Evolutionary conservation across 1,140 invertebrate genomes (phyloP), one percentile per base, ranked within the genome.

Genomic region (Psilanteris sp.): DNA sequence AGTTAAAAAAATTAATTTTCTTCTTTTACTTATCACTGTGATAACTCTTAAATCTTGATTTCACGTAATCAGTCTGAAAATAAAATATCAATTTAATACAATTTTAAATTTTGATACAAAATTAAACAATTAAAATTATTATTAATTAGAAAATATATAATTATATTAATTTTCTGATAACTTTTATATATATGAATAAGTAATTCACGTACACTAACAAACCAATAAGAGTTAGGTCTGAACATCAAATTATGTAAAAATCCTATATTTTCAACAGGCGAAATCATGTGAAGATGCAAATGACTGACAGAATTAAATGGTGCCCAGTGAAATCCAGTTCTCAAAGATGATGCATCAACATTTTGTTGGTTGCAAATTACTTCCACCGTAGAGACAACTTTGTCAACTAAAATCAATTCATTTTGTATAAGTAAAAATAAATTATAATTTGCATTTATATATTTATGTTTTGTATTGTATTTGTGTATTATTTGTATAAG

Each of bases 301-400:
- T 98, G 96, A 39, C 88, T 84, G 0, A 98, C 91, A 4, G 92
- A 92, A 37, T 93, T 93, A 84, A 97, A 97, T 0, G 96, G 96
- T 11, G 96, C 96, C 93, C 95, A 95, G 81, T 98, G 96, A 84
- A 97, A 98, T 0, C 96, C 96, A 36, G 94, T 91, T 29, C 94
- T 90, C 2, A 89, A 89, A 78, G 93, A 91, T 2, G 86, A 79
- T 1, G 89, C 43, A 52, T 91, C 81, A 8, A 91, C 83, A 16
- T 85, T 87, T 59, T 91, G 85, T 16, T 91, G 87, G 37, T 84
- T 74, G 3, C 92, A 66, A 14, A 92, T 84, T 68, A 90, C 80
- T 81, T 92, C 87, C 1, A 90, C 90, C 20, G 90, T 89, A 5
- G 86, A 68, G 9, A 94, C 78, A 79, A 95, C 85, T 55, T 91